phyloP scores from a whole-genome alignment of 2,888 invertebrate genomes.

The Hypena proboscidalis region DNA sequence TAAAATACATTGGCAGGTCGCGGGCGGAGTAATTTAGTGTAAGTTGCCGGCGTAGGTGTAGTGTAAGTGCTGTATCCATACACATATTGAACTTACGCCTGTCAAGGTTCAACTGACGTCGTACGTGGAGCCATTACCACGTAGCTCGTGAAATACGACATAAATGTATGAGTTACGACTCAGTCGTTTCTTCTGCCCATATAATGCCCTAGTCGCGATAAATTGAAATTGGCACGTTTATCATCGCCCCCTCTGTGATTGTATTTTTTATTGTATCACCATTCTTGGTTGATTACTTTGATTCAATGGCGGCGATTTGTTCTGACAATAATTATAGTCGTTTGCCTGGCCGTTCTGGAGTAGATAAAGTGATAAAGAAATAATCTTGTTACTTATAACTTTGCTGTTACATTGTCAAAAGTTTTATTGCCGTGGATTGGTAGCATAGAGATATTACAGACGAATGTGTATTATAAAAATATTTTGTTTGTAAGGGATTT shows the following conservation, averaged over 20 bases:
- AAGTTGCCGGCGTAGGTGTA: conserved; percentile 29
- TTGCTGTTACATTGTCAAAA: neutral
- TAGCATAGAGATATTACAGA: neutral
- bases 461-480: no score
- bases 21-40: conserved; percentile 43
- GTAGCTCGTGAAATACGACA: conserved; percentile 72
- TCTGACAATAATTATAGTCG: conserved; percentile 10
- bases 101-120: conserved; percentile 54
- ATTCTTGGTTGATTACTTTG: conserved; percentile 44
- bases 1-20: conserved; percentile 11
- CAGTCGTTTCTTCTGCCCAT: conserved; percentile 61
- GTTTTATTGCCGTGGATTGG: neutral
- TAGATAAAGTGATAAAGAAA: conserved; percentile 7
- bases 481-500: neutral
- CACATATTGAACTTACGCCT: conserved; percentile 40
- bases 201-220: conserved; percentile 68
- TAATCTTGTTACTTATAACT: conserved; percentile 6
- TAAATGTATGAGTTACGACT: conserved; percentile 71
- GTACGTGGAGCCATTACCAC: conserved; percentile 68
- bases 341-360: neutral
- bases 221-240: conserved; percentile 74
- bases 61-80: conserved; percentile 32
- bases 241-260: conserved; percentile 68
- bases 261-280: conserved; percentile 62
- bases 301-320: conserved; percentile 21